A percentile compares a stretch with the other conserved stretches of the same genome.
phyloP scores from a whole-genome alignment of 2,888 invertebrate genomes.

The Neoitamus cyanurus region DNA sequence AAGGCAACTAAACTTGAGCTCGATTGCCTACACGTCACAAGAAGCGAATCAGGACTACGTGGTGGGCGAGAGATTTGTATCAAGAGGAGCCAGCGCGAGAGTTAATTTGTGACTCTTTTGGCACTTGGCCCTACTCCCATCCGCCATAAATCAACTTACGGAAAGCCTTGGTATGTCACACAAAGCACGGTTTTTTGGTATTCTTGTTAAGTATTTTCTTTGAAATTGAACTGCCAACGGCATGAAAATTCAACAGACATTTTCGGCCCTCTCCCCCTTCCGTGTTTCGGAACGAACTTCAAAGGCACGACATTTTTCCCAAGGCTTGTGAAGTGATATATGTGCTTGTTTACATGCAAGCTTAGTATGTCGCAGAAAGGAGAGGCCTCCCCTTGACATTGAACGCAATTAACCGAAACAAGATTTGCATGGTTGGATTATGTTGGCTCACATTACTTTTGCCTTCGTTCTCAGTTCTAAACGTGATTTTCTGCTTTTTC shows the following conservation, averaged over 20 bases:
- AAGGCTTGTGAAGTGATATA: slow-evolving; percentile 4
- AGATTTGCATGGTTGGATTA: slow-evolving; percentile 6
- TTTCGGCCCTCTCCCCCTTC: neutral
- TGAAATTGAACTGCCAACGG: slow-evolving; percentile 20
- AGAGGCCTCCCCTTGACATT: slow-evolving; percentile 8
- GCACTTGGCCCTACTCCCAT: neutral
- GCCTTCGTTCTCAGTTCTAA: neutral
- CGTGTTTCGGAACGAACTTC: neutral
- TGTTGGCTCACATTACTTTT: neutral
- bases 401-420: slow-evolving; percentile 19
- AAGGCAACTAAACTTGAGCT: neutral
- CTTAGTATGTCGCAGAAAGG: neutral
- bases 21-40: neutral
- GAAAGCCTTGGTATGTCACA: neutral
- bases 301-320: neutral
- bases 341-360: slow-evolving; percentile 17
- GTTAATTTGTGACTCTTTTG: slow-evolving; percentile 3
- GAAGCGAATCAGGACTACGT: neutral
- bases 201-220: slow-evolving; percentile 28
- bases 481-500: neutral
- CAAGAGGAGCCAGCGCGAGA: neutral
- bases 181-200: slow-evolving; percentile 7
- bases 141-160: neutral
- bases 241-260: slow-evolving; percentile 6
- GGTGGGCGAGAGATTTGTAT: neutral